Evolutionary conservation across 2,797 vertebrate species (phyloP).

Genomic region (Tapirus indicus): DNA sequence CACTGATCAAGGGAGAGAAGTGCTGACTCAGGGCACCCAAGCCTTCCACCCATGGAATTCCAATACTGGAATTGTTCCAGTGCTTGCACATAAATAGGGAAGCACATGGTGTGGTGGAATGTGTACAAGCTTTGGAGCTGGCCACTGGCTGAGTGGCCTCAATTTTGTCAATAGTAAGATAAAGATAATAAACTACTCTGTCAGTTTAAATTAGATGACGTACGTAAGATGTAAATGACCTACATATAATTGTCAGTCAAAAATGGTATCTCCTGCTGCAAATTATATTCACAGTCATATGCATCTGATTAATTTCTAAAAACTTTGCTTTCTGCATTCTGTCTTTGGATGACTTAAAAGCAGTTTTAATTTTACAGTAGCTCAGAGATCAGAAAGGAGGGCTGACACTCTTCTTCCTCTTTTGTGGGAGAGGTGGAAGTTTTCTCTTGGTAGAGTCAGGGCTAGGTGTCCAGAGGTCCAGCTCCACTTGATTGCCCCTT

Average conservation of each 20-base stretch:
- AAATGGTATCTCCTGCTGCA: not conserved
- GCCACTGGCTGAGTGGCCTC: not conserved
- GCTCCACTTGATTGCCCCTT: not conserved
- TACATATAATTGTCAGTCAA: not conserved
- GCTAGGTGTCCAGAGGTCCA: not conserved
- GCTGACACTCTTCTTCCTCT: not conserved
- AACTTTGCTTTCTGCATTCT: not conserved
- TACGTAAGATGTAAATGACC: not conserved
- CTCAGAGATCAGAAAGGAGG: not conserved
- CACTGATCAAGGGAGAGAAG: not conserved
- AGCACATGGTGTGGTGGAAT: not conserved
- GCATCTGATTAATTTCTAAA: not conserved
- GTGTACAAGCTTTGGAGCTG: not conserved
- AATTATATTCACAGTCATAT: not conserved
- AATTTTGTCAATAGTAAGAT: constrained; percentile 20
- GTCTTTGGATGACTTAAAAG: not conserved
- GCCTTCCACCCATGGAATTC: not conserved
- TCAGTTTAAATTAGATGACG: not conserved
- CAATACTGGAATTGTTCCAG: too few species aligned
- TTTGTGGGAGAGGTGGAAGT: not conserved
- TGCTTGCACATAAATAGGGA: not conserved
- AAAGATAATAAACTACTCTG: not conserved
- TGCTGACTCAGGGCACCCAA: not conserved
- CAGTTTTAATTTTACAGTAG: constrained; percentile 1
- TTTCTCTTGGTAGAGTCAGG: not conserved